phyloP scores from a whole-genome alignment of 1,140 invertebrate species.

The Tetranychus cinnabarinus region DNA sequence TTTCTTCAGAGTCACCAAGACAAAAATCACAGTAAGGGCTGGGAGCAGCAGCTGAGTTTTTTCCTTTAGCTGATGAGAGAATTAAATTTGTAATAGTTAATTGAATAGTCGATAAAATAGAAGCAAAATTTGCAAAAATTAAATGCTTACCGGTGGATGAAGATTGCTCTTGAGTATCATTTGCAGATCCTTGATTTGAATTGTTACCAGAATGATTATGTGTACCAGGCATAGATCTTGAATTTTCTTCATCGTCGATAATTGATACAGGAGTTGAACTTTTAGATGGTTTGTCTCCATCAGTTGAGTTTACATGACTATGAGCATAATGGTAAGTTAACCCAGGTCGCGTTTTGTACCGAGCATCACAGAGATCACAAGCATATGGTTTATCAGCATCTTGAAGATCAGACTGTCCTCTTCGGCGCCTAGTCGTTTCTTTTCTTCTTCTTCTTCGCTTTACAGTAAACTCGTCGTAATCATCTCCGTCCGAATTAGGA shows the following conservation, averaged over 20 bases:
- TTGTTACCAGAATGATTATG: too few species aligned
- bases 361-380: constrained; percentile 81
- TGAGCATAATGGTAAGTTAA: constrained; percentile 90
- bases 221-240: too few species aligned
- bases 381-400: constrained; percentile 54
- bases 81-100: background rate
- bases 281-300: background rate
- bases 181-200: too few species aligned
- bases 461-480: constrained; percentile 74
- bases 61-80: background rate
- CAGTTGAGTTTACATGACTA: constrained; percentile 35
- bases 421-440: constrained; percentile 15
- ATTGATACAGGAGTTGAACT: background rate
- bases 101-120: too few species aligned
- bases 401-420: constrained; percentile 41
- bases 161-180: too few species aligned
- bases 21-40: constrained; percentile 96
- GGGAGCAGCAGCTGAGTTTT: constrained; percentile 30
- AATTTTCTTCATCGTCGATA: background rate
- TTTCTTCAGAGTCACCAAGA: constrained; percentile 72
- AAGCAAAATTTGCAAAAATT: too few species aligned
- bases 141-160: too few species aligned
- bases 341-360: constrained; percentile 89
- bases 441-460: constrained; percentile 32
- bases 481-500: constrained; percentile 64